phyloP scores from a whole-genome alignment of 2,113 vertebrate species.

The Noctilio leporinus region DNA sequence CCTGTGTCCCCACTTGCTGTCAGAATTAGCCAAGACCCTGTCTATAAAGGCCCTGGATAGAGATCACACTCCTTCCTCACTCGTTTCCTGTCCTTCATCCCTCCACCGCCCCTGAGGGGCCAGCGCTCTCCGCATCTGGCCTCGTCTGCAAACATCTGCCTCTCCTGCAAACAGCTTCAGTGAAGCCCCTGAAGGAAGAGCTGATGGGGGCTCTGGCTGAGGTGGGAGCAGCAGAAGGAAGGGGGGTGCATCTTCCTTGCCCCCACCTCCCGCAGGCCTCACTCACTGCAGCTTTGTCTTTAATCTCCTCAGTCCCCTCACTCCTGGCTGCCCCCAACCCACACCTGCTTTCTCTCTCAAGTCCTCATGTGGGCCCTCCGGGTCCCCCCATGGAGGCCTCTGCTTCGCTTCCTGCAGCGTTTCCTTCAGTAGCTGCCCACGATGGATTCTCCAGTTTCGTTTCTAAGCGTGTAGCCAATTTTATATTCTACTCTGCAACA shows the following conservation, averaged over 20 bases:
- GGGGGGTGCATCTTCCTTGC: not conserved
- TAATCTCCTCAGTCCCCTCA: not conserved
- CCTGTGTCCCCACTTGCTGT: not conserved
- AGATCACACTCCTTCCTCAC: not conserved
- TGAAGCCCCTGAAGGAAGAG: not conserved
- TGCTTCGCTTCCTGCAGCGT: not conserved
- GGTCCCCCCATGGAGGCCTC: not conserved
- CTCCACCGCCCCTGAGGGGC: not conserved
- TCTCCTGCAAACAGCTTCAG: not conserved
- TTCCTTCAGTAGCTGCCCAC: not conserved
- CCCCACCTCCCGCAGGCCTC: not conserved
- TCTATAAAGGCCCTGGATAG: not conserved
- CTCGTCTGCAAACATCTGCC: conserved; percentile 63
- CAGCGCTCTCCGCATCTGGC: conserved; percentile 43
- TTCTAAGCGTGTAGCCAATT: conserved; percentile 37
- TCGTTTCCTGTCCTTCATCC: conserved; percentile 41
- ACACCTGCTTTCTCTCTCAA: conserved; percentile 64
- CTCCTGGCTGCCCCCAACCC: not conserved
- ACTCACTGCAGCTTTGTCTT: not conserved
- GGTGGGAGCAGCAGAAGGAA: not conserved
- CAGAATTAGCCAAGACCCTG: not conserved
- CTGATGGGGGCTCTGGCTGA: not conserved
- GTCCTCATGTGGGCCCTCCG: not conserved
- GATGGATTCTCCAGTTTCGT: conserved; percentile 42
- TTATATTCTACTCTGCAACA: not conserved